Percentiles rank a stretch among this genome's conserved stretches.
These are phyloP conservation scores for Arothron firmamentum DNA, from an alignment of 2,113 vertebrate genomes.

Conservation along the genomic window DNA sequence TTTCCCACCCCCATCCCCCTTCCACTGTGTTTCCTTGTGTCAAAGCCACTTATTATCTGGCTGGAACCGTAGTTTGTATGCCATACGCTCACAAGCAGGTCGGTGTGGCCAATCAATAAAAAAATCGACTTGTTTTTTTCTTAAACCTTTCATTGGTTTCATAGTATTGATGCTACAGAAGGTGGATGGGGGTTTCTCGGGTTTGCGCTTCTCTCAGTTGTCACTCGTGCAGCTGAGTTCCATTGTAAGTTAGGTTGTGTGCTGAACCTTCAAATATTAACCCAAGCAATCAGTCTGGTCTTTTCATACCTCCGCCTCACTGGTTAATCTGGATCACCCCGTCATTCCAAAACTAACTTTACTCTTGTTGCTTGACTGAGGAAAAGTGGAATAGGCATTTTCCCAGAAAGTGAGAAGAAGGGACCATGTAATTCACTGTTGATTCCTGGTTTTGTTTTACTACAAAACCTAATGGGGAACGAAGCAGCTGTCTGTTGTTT, in stretches of 20 bases:
- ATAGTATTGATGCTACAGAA: not conserved
- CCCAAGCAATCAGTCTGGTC: conserved; percentile 65
- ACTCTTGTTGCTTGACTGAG: conserved; percentile 17
- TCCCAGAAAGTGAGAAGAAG: not conserved
- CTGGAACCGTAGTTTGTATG: conserved; percentile 7
- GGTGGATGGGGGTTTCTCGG: not conserved
- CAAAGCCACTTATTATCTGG: conserved; percentile 44
- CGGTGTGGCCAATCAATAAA: not conserved
- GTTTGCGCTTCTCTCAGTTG: too few species aligned
- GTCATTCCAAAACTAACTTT: conserved; percentile 26
- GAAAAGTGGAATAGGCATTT: not conserved
- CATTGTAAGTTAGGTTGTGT: conserved; percentile 55
- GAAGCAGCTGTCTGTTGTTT: not conserved
- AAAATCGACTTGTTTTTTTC: not conserved
- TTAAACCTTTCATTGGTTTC: not conserved
- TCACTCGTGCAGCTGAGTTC: conserved; percentile 11
- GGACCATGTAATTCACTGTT: not conserved
- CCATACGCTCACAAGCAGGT: not conserved
- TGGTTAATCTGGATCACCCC: conserved; percentile 36
- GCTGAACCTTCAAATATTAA: conserved; percentile 77
- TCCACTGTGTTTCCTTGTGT: conserved; percentile 36
- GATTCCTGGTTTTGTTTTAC: not conserved
- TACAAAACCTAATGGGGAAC: not conserved
- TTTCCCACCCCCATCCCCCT: conserved; percentile 14
- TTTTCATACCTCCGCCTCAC: conserved; percentile 52